Percentiles rank a stretch among this genome's conserved stretches.
Conservation (phyloP, 2,888 invertebrate species). For the Linyphia triangularis region DNA sequence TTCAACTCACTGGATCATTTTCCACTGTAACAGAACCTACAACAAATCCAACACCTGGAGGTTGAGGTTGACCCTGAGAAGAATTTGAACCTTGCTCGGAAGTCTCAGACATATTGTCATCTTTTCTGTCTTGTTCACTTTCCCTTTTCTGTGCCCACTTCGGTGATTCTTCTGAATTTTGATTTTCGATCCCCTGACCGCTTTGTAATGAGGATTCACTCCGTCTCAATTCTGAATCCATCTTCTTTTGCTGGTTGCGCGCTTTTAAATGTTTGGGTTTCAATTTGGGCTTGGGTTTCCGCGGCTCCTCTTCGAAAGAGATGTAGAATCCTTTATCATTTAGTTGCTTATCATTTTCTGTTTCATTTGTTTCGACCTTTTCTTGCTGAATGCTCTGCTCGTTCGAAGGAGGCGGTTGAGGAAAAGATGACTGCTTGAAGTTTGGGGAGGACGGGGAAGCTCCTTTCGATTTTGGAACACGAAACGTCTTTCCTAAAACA, state of each 20-base stretch:
- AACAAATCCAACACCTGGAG: constrained; percentile 81
- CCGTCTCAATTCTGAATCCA: constrained; percentile 58
- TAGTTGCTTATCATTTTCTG: constrained; percentile 24
- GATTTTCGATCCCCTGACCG: not conserved
- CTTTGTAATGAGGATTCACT: not conserved
- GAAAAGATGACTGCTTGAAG: constrained; percentile 40
- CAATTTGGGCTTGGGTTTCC: constrained; percentile 91
- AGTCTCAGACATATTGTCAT: constrained; percentile 20
- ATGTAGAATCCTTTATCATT: constrained; percentile 87
- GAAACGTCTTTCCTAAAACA: constrained; percentile 78
- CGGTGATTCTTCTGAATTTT: not conserved
- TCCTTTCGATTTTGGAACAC: constrained; percentile 77
- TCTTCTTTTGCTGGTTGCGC: constrained; percentile 73
- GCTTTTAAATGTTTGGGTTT: constrained; percentile 80
- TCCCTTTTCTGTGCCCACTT: not conserved
- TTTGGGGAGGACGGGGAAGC: constrained; percentile 74
- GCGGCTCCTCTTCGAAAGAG: constrained; percentile 90
- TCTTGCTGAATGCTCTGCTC: constrained; percentile 1
- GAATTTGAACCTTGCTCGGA: constrained; percentile 15
- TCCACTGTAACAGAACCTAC: constrained; percentile 85
- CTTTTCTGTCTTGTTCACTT: constrained; percentile 16
- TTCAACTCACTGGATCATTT: constrained; percentile 84
- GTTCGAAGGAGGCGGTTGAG: not conserved
- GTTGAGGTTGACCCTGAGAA: constrained; percentile 73
- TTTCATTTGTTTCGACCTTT: not conserved